Evolutionary conservation across 1,140 invertebrate genomes (phyloP), one percentile per base, ranked within the genome.

Genomic region (Drosophila sp.): DNA sequence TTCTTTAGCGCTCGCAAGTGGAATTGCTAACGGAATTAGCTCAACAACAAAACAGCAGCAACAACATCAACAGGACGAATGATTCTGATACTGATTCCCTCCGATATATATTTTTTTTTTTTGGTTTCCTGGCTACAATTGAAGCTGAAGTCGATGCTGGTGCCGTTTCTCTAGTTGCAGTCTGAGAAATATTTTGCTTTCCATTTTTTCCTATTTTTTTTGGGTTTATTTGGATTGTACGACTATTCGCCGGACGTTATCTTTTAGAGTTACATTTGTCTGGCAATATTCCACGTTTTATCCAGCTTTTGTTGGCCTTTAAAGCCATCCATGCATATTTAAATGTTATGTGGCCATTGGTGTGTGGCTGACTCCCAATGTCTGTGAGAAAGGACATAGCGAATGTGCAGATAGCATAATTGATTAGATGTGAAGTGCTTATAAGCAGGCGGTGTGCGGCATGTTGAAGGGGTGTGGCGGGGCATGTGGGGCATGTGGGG

Each of bases 361-460:
- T 57, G 36, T 5, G 13, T 46, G 58, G 34, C 73, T 41, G 46
- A 58, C 14, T 21, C 27, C 14, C 59, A 75, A 70, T 64, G 75
- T 78, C 64, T 57, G 61, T 41, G 64, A 45, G 69, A 43, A 16
- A 34, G 61, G 46, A 18, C 36, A 14, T 41, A 66, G 62, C 76
- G 65, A 80, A 84, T 84, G 74, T 83, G 80, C 78, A 87, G 74
- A 86, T 87, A 72, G 82, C 81, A 84, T 84, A 84, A 84, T 84
- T 84, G 82, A 84, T 84, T 84, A 84, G 82, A 84, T 84, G 82
- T 86, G 81, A 84, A 81, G 74, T 84, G 81, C 80, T 84, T 86
- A 86, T 86, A 80, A 80, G 67, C 72, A 38, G 51, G 57, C 48
- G 57, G 71, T 45, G 13, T 18, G 38, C 36, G 14, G 50, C 9